A percentile compares a stretch with the other conserved stretches of the same genome.
These are phyloP conservation scores for Anthopleura sola DNA, from an alignment of 64 coral and sea anemone species.

Conservation along the genomic window DNA sequence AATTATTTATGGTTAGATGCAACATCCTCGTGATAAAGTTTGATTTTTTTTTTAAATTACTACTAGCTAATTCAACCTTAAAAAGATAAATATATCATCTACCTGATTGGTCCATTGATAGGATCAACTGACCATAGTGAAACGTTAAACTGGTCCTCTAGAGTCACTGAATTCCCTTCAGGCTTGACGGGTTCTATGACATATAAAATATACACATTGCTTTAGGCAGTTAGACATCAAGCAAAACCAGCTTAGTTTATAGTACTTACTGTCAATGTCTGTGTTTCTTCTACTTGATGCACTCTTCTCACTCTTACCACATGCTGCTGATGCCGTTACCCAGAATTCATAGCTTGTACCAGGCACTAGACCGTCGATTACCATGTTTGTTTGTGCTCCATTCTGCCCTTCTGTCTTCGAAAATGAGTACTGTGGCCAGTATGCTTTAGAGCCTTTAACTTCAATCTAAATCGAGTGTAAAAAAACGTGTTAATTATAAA, in stretches of 20 bases:
- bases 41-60: too few relatives aligned
- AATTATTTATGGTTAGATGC: too few relatives aligned
- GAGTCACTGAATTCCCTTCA: neutral
- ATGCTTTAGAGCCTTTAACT: neutral
- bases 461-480: neutral
- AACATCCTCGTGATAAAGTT: too few relatives aligned
- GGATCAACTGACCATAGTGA: neutral
- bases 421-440: neutral
- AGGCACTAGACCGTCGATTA: neutral
- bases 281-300: neutral
- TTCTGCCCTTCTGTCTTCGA: neutral
- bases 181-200: neutral
- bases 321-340: slow-evolving; percentile 5
- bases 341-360: slow-evolving; percentile 22
- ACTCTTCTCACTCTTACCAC: slow-evolving; percentile 4
- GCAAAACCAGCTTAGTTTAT: neutral
- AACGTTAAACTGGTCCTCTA: neutral
- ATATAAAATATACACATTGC: neutral
- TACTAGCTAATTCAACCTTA: neutral
- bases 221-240: neutral
- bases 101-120: neutral
- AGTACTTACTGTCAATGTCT: neutral
- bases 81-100: neutral
- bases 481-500: too few relatives aligned
- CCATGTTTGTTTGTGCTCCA: neutral